Conservation (phyloP, 2,888 invertebrate species). For the Byasa hedistus region DNA sequence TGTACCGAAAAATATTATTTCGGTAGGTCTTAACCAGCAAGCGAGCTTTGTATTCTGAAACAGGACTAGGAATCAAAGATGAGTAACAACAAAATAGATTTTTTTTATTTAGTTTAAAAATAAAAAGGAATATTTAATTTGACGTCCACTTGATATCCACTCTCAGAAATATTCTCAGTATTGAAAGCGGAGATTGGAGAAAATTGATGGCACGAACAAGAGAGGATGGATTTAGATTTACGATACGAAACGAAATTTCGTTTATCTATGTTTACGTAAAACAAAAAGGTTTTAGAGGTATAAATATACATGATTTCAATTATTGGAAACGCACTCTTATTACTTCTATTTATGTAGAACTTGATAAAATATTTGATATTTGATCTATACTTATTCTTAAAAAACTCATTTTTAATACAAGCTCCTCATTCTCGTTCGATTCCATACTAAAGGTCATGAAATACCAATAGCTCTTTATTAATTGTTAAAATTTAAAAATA, state of each 20-base stretch:
- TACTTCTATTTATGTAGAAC: neutral
- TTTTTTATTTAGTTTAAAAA: neutral
- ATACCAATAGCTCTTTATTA: too few relatives aligned
- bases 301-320: neutral
- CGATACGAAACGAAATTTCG: neutral
- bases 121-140: constrained; percentile 1
- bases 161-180: constrained; percentile 3
- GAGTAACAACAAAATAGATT: neutral
- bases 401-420: neutral
- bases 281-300: neutral
- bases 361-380: too few relatives aligned
- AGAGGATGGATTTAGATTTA: constrained; percentile 7
- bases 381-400: neutral
- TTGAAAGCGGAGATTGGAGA: constrained; percentile 7
- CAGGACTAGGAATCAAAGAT: neutral
- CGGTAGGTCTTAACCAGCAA: too few relatives aligned
- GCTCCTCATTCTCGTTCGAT: neutral
- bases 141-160: constrained; percentile 1
- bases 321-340: neutral
- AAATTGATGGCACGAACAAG: constrained; percentile 6
- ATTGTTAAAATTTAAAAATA: too few relatives aligned
- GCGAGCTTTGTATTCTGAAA: neutral
- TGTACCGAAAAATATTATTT: too few relatives aligned
- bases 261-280: neutral
- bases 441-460: too few relatives aligned